Evolutionary conservation across 92 coral and sea anemone species (phyloP).

Genomic region (Umimayanthus chanpuru): DNA sequence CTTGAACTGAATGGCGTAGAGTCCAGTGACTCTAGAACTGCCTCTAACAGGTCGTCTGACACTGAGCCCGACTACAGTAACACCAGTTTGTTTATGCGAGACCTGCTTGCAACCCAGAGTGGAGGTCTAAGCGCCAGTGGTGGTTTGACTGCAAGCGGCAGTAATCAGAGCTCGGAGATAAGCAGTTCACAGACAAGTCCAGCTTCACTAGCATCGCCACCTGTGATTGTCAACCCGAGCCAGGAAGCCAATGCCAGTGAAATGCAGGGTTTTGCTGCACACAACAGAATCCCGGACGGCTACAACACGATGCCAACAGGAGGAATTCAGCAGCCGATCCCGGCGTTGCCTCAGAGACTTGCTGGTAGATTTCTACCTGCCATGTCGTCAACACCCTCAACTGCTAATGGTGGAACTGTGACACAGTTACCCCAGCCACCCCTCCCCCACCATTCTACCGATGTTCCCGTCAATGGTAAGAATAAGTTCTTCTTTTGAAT

Average conservation of each 20-base stretch:
- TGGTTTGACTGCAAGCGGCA: neutral
- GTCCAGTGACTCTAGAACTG: constrained; percentile 60
- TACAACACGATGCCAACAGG: constrained; percentile 15
- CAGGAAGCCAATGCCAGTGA: constrained; percentile 13
- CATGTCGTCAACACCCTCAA: constrained; percentile 78
- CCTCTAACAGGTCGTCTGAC: constrained; percentile 69
- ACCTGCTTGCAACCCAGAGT: constrained; percentile 46
- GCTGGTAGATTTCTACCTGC: constrained; percentile 73
- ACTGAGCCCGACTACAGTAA: constrained; percentile 71
- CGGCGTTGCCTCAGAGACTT: constrained; percentile 46
- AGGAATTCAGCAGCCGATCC: constrained; percentile 33
- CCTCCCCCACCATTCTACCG: neutral
- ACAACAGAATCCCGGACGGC: constrained; percentile 23
- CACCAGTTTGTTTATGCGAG: constrained; percentile 72
- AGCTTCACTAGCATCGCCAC: constrained; percentile 36
- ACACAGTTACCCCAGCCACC: constrained; percentile 37
- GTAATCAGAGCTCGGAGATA: constrained; percentile 22
- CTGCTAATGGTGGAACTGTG: constrained; percentile 35
- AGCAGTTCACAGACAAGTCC: constrained; percentile 35
- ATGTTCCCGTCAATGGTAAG: constrained; percentile 28
- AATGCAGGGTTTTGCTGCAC: constrained; percentile 36
- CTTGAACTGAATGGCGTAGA: constrained; percentile 59
- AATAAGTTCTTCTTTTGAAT: neutral
- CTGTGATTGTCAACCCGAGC: constrained; percentile 23
- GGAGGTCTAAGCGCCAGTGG: constrained; percentile 5